These are phyloP conservation scores for Polypedilum pembai DNA, from an alignment of 1,140 invertebrate genomes.

Conservation along the genomic window DNA sequence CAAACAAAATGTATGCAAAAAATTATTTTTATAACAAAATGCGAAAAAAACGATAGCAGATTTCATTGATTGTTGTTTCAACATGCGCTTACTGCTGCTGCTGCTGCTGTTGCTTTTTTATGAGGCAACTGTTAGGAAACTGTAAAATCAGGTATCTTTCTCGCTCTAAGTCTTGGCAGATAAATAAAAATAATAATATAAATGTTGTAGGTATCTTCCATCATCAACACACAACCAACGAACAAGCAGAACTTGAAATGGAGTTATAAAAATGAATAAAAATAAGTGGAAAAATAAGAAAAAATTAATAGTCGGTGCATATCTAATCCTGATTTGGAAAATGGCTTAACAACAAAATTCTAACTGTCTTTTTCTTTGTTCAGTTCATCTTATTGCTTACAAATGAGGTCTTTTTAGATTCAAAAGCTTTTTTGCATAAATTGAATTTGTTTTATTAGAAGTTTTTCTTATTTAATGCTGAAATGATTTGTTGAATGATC, in stretches of 20 bases:
- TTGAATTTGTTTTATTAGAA: too few relatives aligned
- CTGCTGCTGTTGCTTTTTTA: neutral
- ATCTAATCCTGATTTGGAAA: constrained; percentile 18
- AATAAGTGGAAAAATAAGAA: neutral
- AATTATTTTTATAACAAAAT: neutral
- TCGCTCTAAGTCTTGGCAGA: neutral
- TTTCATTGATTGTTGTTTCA: neutral
- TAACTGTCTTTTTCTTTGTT: neutral
- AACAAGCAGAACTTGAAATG: neutral
- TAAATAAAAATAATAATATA: neutral
- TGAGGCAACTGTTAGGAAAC: constrained; percentile 16
- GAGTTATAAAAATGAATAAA: constrained; percentile 16
- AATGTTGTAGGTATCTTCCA: neutral
- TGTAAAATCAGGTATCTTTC: neutral
- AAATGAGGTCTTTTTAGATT: too few relatives aligned
- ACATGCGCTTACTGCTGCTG: constrained; percentile 1
- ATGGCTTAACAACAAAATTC: neutral
- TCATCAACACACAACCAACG: neutral
- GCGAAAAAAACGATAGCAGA: constrained; percentile 3
- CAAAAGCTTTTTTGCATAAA: too few relatives aligned
- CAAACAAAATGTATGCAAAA: neutral
- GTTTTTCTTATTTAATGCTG: too few relatives aligned
- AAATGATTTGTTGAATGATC: too few relatives aligned
- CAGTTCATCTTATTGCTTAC: neutral
- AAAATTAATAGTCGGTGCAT: constrained; percentile 2